Base-by-base conservation (phyloP, 2,113 vertebrate species). In the Hemiprocne comata region DNA sequence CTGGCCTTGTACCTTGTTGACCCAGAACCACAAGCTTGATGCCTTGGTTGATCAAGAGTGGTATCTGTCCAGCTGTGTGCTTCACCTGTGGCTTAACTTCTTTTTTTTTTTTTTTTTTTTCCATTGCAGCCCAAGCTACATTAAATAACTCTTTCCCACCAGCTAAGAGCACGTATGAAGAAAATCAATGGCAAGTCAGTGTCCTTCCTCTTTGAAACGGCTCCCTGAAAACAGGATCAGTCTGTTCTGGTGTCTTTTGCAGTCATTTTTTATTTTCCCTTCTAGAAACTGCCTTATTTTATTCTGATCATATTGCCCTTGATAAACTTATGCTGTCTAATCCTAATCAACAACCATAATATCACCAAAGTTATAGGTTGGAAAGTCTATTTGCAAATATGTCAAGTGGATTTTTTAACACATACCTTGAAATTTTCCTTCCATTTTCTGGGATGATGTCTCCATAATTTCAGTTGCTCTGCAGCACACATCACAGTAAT, bases 371-470 rank as follows among this genome's bases (percentile, higher is more conserved):
- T 89, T 92, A 67, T 33, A 89, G 57, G 94, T 97, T 93, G 78
- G 89, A 85, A 96, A 96, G 64, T 90, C 85, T 95, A 66, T 94
- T 96, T 96, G 29, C 74, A 97, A 95, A 81, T 93, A 84, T 81
- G 25, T 67, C 60, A 70, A 82, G 70, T 83, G 48, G 53, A 72
- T 80, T 81, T 95, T 92, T 71, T 36, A 79, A 73, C 5, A 25
- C 26, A 78, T 69, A 42, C 17, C 86, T 92, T 79, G 67, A 82
- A 91, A 70, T 86, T 85, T 96, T 83, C 24, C 36, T 85, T 95
- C 80, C 17, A 44, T 62, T 95, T 90, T 58, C 38, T 89, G 85
- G 87, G 71, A 42, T 13, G 13, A 11, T 40, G 42, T 81, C 79
- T 94, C 91, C 38, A 85, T 78, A 90, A 91, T 95, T 93, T 94